Base-by-base conservation (phyloP, 1,140 invertebrate genomes). In the Seison nebaliae region DNA sequence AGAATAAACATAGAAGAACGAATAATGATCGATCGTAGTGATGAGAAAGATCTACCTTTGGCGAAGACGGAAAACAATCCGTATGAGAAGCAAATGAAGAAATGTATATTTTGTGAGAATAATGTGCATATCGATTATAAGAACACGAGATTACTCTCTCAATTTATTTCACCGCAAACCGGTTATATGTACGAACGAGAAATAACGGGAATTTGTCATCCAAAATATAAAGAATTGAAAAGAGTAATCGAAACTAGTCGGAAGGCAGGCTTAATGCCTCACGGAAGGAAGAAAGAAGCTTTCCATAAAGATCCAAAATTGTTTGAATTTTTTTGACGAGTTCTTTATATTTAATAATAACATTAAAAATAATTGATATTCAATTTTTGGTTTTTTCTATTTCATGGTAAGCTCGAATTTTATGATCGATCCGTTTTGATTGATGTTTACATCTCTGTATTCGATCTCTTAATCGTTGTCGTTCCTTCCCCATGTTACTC, bases 361-460 rank as follows among this genome's bases (percentile, higher is more conserved):
- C n/a, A n/a, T n/a, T n/a, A n/a, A n/a, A n/a, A n/a, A n/a, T n/a
- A n/a, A n/a, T n/a, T n/a, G n/a, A n/a, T n/a, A n/a, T n/a, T n/a
- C n/a, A n/a, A n/a, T n/a, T n/a, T n/a, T n/a, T n/a, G n/a, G n/a
- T n/a, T n/a, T n/a, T n/a, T 60, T 93, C 86, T 52, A 86, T 79
- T 29, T 81, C 50, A 4, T 83, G 67, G 49, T 86, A 88, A 2
- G 84, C 83, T 42, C 84, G 65, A 51, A 86, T 80, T 47, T 81
- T 70, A 54, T 88, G 81, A 59, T 88, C 81, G 7, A 86, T 49
- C 51, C 59, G 33, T 33, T 71, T 73, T 36, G 72, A 68, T 38
- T 74, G 70, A 1, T 75, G 67, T 36, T 70, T 75, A 33, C 66
- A 66, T 54, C 73, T 79, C 5, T 70, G 31, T 15, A 14, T 34